Base-by-base conservation (phyloP, 2,888 invertebrate genomes). In the Meghimatium bilineatum region DNA sequence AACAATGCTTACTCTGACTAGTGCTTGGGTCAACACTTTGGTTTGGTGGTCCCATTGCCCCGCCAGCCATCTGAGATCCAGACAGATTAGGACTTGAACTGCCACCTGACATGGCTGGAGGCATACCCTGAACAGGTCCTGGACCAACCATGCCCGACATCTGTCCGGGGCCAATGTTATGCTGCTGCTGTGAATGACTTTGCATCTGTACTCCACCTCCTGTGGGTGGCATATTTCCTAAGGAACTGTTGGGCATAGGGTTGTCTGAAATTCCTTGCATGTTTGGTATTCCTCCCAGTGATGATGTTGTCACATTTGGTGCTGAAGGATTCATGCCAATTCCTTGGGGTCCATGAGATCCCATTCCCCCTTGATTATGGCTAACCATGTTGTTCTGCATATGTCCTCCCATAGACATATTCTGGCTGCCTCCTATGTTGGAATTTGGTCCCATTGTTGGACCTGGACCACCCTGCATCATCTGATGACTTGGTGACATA, bases 351-450 rank as follows among this genome's bases (percentile, higher is more conserved):
- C 63, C 56, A 29, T 71, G 78, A 36, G 66, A 69, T 29, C 63
- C 56, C 82, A 86, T 86, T 20, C 72, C 69, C 10, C 82, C 76
- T 49, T 76, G 86, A 29, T 49, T 49, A 56, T 87, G 88, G 44
- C 86, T 87, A 86, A 79, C 87, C 85, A 87, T 85, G 77, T 80
- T 86, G 44, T 85, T 84, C 60, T 89, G 88, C 89, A 89, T 89
- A 71, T 88, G 90, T 71, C 89, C 89, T n/a, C 89, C 89, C 89
- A 86, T 87, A 32, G 88, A 86, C 88, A 90, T 90, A 74, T 84
- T 86, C 66, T 86, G 86, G 66, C 36, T 63, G 17, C 87, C 83
- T n/a, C 85, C 86, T 85, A 87, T 83, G 36, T 78, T 85, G 34
- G 88, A 79, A 75, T 86, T 87, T 52, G 75, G 72, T 14, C 86